Evolutionary conservation across 2,888 invertebrate genomes (phyloP), one percentile per base, ranked within the genome.

Genomic region (Oscheius sp.): DNA sequence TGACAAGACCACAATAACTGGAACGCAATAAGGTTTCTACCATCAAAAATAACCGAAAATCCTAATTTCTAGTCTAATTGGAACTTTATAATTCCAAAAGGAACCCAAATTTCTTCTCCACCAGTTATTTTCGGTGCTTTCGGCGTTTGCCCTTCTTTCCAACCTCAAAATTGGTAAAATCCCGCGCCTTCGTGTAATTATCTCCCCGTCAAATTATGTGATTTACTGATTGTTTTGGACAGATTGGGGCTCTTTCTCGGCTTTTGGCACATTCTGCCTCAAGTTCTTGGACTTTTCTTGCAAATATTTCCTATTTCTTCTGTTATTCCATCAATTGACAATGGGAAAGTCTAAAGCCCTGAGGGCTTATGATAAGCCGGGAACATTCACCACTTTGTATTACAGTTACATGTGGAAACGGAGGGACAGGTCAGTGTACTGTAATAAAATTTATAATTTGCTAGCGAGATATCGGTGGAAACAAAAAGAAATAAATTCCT

Each of bases 391-490:
- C 5, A 78, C 87, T 49, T 69, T 87, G 27, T 87, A 87, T 76
- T 87, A 87, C 72, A 82, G 82, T 71, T 87, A 87, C 77, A 78
- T 86, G 77, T 87, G 87, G 87, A 85, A 83, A 55, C 73, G 87
- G 18, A 74, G 87, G 73, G 86, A 87, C 78, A 78, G 87, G 87
- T 87, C 49, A 69, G 78, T 53, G n/a, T n/a, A n/a, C n/a, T n/a
- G n/a, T n/a, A n/a, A n/a, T n/a, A n/a, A n/a, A n/a, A n/a, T n/a
- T n/a, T n/a, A n/a, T n/a, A n/a, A n/a, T n/a, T n/a, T n/a, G n/a
- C n/a, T n/a, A n/a, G n/a, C n/a, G n/a, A n/a, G n/a, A n/a, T n/a
- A n/a, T n/a, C n/a, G n/a, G n/a, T n/a, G n/a, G n/a, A n/a, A n/a
- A n/a, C n/a, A n/a, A n/a, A n/a, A n/a, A n/a, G n/a, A n/a, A n/a